phyloP scores from a whole-genome alignment of 2,113 vertebrate species.

The Lycaon pictus region DNA sequence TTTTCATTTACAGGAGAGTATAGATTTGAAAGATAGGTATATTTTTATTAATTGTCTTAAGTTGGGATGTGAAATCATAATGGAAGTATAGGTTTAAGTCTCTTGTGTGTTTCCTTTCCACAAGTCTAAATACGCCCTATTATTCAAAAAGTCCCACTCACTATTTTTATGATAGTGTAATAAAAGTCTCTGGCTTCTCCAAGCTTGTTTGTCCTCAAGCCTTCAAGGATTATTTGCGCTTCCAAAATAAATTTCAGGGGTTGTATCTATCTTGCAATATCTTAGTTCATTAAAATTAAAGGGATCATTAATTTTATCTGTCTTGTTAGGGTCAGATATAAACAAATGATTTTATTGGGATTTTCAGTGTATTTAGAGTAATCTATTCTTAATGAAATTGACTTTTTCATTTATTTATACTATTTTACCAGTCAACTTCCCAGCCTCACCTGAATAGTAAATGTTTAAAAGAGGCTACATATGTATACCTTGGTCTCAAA shows the following conservation, averaged over 20 bases:
- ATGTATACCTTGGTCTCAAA: neutral
- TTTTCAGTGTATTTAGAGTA: neutral
- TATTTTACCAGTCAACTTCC: neutral
- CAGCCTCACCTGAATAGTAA: neutral
- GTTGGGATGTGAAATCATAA: neutral
- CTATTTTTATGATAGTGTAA: neutral
- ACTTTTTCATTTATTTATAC: neutral
- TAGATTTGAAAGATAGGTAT: neutral
- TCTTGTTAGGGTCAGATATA: neutral
- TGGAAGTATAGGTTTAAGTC: neutral
- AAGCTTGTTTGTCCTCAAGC: neutral
- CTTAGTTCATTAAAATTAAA: neutral
- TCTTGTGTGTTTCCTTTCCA: neutral
- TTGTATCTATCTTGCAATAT: neutral
- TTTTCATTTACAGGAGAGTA: neutral
- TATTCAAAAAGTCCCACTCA: neutral
- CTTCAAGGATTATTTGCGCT: neutral
- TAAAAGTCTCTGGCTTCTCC: neutral
- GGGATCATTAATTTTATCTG: neutral
- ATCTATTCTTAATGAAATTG: neutral
- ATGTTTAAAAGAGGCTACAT: neutral
- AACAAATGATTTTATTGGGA: slow-evolving; percentile 13
- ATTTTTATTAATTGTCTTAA: slow-evolving; percentile 1
- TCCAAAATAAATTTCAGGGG: neutral
- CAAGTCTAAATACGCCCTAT: neutral